Percentiles rank a stretch among this genome's conserved stretches.
Conservation (phyloP, 53 echinoderm and acorn worm genomes). For the Patiria pectinifera region DNA sequence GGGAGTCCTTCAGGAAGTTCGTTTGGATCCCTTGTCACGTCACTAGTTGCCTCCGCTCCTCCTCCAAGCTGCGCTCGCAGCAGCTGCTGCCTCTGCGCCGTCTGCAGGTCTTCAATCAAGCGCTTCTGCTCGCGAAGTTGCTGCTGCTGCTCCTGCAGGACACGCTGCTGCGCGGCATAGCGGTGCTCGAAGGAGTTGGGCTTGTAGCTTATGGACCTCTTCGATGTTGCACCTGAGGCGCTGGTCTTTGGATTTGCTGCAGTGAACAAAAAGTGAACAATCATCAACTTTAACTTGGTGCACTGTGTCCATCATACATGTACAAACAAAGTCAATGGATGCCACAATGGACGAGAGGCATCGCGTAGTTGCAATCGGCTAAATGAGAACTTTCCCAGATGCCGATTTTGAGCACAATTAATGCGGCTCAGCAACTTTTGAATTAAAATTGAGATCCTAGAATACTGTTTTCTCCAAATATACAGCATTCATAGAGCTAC, state of each 20-base stretch:
- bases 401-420: no score
- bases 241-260: neutral
- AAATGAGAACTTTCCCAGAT: no score
- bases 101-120: slow-evolving; percentile 87
- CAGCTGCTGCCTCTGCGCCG: slow-evolving; percentile 77
- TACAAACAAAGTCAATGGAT: no score
- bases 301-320: no score
- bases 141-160: slow-evolving; percentile 85
- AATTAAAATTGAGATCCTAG: no score
- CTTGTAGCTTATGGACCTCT: slow-evolving; percentile 32
- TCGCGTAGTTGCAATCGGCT: no score
- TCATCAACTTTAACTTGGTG: no score
- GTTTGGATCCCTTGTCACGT: neutral
- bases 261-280: no score
- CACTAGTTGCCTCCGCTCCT: neutral
- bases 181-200: slow-evolving; percentile 53
- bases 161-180: slow-evolving; percentile 91
- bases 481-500: no score
- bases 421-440: no score
- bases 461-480: no score
- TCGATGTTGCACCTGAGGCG: neutral
- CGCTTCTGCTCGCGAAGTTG: slow-evolving; percentile 91
- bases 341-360: no score
- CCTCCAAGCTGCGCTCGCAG: slow-evolving; percentile 77
- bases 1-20: neutral